Conservation (phyloP, 2,888 invertebrate genomes). For the Bugula neritina region DNA sequence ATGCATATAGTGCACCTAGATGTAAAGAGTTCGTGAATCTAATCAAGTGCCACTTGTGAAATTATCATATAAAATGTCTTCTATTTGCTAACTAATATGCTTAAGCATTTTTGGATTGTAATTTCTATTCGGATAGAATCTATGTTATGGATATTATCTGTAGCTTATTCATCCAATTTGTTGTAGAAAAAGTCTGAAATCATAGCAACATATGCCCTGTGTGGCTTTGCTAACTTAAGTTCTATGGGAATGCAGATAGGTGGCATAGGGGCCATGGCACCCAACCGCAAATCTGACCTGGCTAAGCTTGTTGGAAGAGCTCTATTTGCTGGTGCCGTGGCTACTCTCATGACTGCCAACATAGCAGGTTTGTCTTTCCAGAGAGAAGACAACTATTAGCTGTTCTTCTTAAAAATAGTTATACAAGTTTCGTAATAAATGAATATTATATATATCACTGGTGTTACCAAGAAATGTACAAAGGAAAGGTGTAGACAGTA, state of each 20-base stretch:
- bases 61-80: too few relatives aligned
- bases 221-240: conserved; percentile 47
- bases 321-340: conserved; percentile 30
- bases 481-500: too few relatives aligned
- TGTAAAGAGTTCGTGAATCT: too few relatives aligned
- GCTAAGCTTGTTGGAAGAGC: conserved; percentile 29
- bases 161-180: too few relatives aligned
- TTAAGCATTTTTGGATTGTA: background rate
- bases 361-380: conserved; percentile 28
- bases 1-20: too few relatives aligned
- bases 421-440: too few relatives aligned
- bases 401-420: too few relatives aligned
- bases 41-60: too few relatives aligned
- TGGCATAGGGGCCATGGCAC: conserved; percentile 43
- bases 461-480: too few relatives aligned
- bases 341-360: conserved; percentile 30
- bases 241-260: conserved; percentile 46
- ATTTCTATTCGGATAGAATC: background rate
- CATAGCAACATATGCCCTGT: conserved; percentile 47
- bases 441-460: too few relatives aligned
- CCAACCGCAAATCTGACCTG: conserved; percentile 30
- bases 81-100: background rate
- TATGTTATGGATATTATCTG: background rate
- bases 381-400: too few relatives aligned
- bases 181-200: conserved; percentile 34